A percentile compares a stretch with the other conserved stretches of the same genome.
These are phyloP conservation scores for Bombyx mandarina DNA, from an alignment of 1,140 invertebrate genomes.

Conservation along the genomic window DNA sequence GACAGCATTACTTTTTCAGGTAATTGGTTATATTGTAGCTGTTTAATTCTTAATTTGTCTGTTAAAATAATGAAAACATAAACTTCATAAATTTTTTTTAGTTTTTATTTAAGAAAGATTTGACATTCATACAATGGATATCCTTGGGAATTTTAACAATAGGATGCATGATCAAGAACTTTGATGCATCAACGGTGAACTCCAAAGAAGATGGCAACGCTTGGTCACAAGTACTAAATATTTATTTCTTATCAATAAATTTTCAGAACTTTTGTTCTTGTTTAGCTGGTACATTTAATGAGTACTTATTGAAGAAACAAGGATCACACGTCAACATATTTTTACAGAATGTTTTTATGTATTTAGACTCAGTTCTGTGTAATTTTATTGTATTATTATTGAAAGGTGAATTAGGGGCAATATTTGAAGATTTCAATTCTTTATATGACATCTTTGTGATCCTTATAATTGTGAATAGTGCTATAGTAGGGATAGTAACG, in stretches of 20 bases:
- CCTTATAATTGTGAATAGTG: constrained; percentile 90
- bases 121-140: constrained; percentile 90
- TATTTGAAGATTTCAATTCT: constrained; percentile 75
- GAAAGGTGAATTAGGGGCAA: constrained; percentile 74
- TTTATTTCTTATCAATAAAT: constrained; percentile 82
- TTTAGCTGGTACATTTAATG: constrained; percentile 96
- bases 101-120: constrained; percentile 85
- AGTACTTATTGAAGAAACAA: constrained; percentile 91
- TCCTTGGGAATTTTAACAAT: constrained; percentile 88
- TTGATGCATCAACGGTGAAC: constrained; percentile 74
- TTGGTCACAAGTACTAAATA: constrained; percentile 72
- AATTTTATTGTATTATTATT: constrained; percentile 81
- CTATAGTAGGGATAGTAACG: constrained; percentile 92
- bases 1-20: constrained; percentile 94
- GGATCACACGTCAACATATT: constrained; percentile 90
- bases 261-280: constrained; percentile 93
- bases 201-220: constrained; percentile 29
- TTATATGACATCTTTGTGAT: constrained; percentile 81
- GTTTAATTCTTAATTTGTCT: background rate
- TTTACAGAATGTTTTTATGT: constrained; percentile 97
- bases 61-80: background rate
- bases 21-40: constrained; percentile 44
- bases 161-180: constrained; percentile 93
- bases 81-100: constrained; percentile 29
- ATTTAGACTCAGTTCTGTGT: constrained; percentile 93